These are phyloP conservation scores for Podarcis lilfordi DNA, from an alignment of 2,797 vertebrate species.

Conservation along the genomic window DNA sequence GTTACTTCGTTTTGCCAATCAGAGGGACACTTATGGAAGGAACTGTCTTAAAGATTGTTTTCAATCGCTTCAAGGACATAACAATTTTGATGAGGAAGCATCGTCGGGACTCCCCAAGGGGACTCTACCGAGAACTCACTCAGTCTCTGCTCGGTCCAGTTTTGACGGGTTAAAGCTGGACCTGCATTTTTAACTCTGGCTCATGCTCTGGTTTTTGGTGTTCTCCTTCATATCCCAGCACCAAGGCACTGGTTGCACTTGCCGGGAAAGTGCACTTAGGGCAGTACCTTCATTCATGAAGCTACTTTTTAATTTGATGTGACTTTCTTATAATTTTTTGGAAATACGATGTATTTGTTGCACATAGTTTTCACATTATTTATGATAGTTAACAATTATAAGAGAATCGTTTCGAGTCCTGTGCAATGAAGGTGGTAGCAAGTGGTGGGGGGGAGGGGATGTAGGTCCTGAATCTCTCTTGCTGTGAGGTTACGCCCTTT, in stretches of 20 bases:
- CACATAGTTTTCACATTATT: constrained; percentile 86
- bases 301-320: constrained; percentile 87
- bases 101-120: constrained; percentile 79
- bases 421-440: constrained; percentile 77
- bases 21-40: constrained; percentile 83
- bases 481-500: constrained; percentile 51
- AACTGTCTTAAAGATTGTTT: constrained; percentile 87
- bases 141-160: constrained; percentile 74
- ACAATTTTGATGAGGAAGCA: constrained; percentile 77
- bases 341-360: constrained; percentile 82
- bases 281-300: constrained; percentile 85
- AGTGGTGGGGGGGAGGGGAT: constrained; percentile 47
- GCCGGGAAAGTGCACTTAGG: constrained; percentile 85
- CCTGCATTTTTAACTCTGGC: constrained; percentile 82
- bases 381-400: constrained; percentile 82
- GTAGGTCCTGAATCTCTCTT: constrained; percentile 51
- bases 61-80: constrained; percentile 87
- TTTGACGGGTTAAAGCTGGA: constrained; percentile 86
- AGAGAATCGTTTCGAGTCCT: constrained; percentile 78
- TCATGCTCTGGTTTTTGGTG: constrained; percentile 48
- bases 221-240: constrained; percentile 79
- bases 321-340: constrained; percentile 80
- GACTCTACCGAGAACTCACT: constrained; percentile 73
- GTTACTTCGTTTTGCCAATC: constrained; percentile 82
- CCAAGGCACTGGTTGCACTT: constrained; percentile 83